Percentiles rank a stretch among this genome's conserved stretches.
Conservation (phyloP, 2,113 vertebrate species). For the Zosterops japonicus region DNA sequence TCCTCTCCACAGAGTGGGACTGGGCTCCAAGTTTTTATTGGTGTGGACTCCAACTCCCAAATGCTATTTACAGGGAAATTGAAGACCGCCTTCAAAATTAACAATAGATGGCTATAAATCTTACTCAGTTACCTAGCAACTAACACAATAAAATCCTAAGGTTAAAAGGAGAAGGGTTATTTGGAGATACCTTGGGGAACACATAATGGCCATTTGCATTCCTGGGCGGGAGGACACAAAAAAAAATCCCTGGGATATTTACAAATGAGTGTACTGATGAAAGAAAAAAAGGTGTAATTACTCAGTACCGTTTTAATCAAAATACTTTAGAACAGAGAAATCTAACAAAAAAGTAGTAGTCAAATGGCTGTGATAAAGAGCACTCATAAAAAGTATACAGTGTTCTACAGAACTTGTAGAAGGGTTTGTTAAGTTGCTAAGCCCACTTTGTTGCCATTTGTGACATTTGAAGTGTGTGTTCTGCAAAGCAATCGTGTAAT, state of each 20-base stretch:
- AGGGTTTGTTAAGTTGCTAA: not conserved
- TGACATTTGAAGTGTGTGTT: slow-evolving; percentile 9
- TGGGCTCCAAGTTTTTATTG: slow-evolving; percentile 50
- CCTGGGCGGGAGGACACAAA: slow-evolving; percentile 31
- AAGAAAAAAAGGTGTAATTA: slow-evolving; percentile 47
- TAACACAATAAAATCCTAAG: slow-evolving; percentile 72
- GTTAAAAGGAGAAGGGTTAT: slow-evolving; percentile 69
- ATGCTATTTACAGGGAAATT: slow-evolving; percentile 67
- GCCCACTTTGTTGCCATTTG: not conserved
- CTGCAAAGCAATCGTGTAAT: not conserved
- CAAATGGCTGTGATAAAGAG: slow-evolving; percentile 34
- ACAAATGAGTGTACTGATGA: slow-evolving; percentile 46
- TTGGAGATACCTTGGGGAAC: slow-evolving; percentile 67
- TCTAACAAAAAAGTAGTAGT: not conserved
- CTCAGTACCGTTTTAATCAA: slow-evolving; percentile 18
- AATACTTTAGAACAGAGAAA: slow-evolving; percentile 10
- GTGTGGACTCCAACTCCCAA: slow-evolving; percentile 61
- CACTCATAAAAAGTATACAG: not conserved
- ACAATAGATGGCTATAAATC: slow-evolving; percentile 80
- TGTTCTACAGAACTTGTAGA: not conserved
- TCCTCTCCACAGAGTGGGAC: not conserved
- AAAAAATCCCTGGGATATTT: slow-evolving; percentile 36
- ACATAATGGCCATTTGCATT: slow-evolving; percentile 56
- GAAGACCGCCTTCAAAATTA: slow-evolving; percentile 74
- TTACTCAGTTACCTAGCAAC: slow-evolving; percentile 82